Conservation (phyloP, 2,888 invertebrate genomes). For the Nudaria mundana region DNA sequence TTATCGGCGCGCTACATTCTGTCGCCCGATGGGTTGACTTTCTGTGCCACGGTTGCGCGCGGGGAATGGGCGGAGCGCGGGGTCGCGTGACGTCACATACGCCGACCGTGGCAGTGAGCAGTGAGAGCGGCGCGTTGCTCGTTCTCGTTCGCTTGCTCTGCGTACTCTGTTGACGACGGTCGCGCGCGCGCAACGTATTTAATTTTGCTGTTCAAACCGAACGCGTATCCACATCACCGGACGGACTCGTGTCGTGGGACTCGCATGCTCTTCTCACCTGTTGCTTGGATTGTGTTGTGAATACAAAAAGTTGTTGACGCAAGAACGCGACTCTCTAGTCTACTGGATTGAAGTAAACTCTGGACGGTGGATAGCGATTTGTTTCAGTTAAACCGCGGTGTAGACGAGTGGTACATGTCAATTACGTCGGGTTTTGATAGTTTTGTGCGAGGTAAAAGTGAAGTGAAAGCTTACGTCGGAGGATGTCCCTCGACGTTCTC, state of each 20-base stretch:
- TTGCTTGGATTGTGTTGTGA: slow-evolving; percentile 68
- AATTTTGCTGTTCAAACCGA: slow-evolving; percentile 48
- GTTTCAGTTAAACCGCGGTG: slow-evolving; percentile 60
- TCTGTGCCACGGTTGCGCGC: slow-evolving; percentile 73
- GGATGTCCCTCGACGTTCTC: slow-evolving; percentile 69
- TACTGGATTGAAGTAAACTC: slow-evolving; percentile 50
- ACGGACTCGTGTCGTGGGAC: slow-evolving; percentile 56
- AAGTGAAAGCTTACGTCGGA: slow-evolving; percentile 72
- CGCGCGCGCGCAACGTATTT: slow-evolving; percentile 73
- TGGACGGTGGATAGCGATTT: slow-evolving; percentile 59
- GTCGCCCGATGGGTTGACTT: slow-evolving; percentile 71
- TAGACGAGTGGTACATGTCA: slow-evolving; percentile 64
- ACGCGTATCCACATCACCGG: slow-evolving; percentile 52
- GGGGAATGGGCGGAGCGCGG: slow-evolving; percentile 42
- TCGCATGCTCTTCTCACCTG: slow-evolving; percentile 59
- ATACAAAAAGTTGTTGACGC: slow-evolving; percentile 43
- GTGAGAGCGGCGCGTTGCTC: slow-evolving; percentile 72
- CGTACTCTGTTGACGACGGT: slow-evolving; percentile 75
- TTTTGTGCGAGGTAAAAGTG: slow-evolving; percentile 75
- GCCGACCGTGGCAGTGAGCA: slow-evolving; percentile 79
- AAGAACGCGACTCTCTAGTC: slow-evolving; percentile 34
- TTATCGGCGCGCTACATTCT: slow-evolving; percentile 74
- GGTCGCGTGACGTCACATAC: slow-evolving; percentile 74
- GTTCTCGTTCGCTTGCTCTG: slow-evolving; percentile 70
- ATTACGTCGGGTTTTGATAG: slow-evolving; percentile 66